phyloP scores from a whole-genome alignment of 1,140 invertebrate species.

The Atta cephalotes region DNA sequence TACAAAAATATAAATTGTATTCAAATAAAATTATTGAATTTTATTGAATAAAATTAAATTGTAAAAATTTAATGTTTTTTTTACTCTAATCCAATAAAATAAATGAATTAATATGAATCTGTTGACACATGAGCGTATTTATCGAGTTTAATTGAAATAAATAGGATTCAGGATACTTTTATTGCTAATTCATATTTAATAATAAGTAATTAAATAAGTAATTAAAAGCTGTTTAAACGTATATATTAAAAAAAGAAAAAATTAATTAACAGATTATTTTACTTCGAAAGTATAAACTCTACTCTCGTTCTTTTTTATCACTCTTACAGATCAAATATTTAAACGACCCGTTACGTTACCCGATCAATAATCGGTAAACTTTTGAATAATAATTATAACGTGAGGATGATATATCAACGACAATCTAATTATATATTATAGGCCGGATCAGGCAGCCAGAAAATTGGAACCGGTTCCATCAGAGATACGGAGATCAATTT shows the following conservation, averaged over 20 bases:
- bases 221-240: conserved; percentile 29
- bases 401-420: conserved; percentile 76
- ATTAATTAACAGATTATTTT: conserved; percentile 52
- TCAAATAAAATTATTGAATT: background rate
- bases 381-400: conserved; percentile 85
- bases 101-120: conserved; percentile 31
- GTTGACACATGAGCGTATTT: background rate
- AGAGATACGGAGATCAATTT: conserved; percentile 51
- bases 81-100: background rate
- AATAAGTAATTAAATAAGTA: background rate
- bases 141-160: conserved; percentile 31
- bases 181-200: conserved; percentile 30
- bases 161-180: background rate
- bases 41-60: background rate
- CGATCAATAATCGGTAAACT: conserved; percentile 74
- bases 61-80: conserved; percentile 17
- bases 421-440: conserved; percentile 74
- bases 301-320: conserved; percentile 1
- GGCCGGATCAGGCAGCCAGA: conserved; percentile 81
- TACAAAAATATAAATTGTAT: conserved; percentile 1
- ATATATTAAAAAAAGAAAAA: background rate
- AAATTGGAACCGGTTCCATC: conserved; percentile 84
- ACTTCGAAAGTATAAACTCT: conserved; percentile 1
- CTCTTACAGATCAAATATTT: conserved; percentile 23
- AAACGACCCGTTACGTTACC: background rate